phyloP scores from a whole-genome alignment of 2,113 vertebrate genomes.

The Laticauda laticaudata region DNA sequence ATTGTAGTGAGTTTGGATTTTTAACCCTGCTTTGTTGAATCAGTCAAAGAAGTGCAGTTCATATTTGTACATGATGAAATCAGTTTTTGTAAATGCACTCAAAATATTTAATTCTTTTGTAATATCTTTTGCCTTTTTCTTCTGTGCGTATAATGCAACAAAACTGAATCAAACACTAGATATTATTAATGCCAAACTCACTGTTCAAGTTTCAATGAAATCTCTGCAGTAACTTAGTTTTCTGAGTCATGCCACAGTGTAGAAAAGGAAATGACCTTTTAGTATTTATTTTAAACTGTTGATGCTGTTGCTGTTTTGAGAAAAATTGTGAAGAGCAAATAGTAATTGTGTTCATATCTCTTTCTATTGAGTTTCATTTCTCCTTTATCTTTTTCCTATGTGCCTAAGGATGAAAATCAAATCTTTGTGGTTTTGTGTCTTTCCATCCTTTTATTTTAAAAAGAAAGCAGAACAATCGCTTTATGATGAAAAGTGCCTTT shows the following conservation, averaged over 20 bases:
- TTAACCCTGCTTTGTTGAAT: neutral
- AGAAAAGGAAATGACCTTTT: conserved; percentile 55
- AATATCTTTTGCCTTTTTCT: neutral
- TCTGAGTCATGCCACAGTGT: conserved; percentile 56
- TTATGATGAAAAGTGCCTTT: neutral
- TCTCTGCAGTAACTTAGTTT: conserved; percentile 54
- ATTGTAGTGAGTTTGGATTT: neutral
- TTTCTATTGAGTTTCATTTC: conserved; percentile 19
- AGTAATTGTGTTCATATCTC: conserved; percentile 10
- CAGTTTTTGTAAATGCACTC: neutral
- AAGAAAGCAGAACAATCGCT: neutral
- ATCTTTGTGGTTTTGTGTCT: neutral
- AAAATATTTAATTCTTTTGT: conserved; percentile 14
- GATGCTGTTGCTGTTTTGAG: conserved; percentile 28
- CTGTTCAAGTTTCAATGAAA: conserved; percentile 36
- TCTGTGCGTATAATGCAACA: neutral
- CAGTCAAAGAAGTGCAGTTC: neutral
- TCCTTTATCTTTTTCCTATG: neutral
- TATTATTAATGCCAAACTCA: conserved; percentile 48
- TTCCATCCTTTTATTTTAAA: neutral
- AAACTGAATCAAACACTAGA: conserved; percentile 12
- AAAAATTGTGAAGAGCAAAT: conserved; percentile 49
- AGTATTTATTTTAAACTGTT: conserved; percentile 22
- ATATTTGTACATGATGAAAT: neutral
- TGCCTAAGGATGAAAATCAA: neutral